Evolutionary conservation across 2,888 invertebrate genomes (phyloP).

Genomic region (Paralinhomoeus sp.): DNA sequence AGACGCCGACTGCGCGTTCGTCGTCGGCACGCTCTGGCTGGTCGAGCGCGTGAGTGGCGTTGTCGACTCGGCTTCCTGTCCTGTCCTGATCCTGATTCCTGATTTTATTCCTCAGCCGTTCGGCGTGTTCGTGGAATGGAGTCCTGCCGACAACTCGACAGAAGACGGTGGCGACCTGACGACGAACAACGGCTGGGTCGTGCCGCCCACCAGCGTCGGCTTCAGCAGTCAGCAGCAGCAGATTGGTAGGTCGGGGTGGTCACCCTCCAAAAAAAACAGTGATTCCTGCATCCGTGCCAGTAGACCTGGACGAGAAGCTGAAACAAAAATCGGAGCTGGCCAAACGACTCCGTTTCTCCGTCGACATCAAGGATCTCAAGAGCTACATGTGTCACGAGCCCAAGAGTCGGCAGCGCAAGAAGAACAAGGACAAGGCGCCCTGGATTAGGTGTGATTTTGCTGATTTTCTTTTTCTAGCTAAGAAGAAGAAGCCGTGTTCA

Average conservation of each 20-base stretch:
- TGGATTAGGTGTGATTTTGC: neutral
- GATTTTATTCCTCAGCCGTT: too few relatives aligned
- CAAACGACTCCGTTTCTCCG: slow-evolving; percentile 10
- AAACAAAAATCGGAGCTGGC: neutral
- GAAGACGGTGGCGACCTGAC: too few relatives aligned
- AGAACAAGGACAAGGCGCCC: neutral
- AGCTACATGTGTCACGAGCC: slow-evolving; percentile 15
- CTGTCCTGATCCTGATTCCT: too few relatives aligned
- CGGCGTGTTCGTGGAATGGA: slow-evolving; percentile 22
- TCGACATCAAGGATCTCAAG: slow-evolving; percentile 20
- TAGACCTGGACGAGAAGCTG: neutral
- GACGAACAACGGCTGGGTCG: slow-evolving; percentile 2
- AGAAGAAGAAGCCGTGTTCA: too few relatives aligned
- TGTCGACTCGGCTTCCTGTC: too few relatives aligned
- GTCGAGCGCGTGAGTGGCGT: too few relatives aligned
- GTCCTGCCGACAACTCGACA: slow-evolving; percentile 9
- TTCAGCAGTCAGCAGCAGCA: neutral
- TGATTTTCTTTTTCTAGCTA: neutral
- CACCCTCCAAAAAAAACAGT: too few relatives aligned
- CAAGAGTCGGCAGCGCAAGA: neutral
- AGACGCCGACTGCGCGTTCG: too few relatives aligned
- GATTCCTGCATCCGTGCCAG: too few relatives aligned
- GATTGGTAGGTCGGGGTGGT: neutral
- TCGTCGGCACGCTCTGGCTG: too few relatives aligned
- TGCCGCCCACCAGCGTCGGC: neutral